These are phyloP conservation scores for Slavum lentiscoides DNA, from an alignment of 2,888 invertebrate species.

Conservation along the genomic window DNA sequence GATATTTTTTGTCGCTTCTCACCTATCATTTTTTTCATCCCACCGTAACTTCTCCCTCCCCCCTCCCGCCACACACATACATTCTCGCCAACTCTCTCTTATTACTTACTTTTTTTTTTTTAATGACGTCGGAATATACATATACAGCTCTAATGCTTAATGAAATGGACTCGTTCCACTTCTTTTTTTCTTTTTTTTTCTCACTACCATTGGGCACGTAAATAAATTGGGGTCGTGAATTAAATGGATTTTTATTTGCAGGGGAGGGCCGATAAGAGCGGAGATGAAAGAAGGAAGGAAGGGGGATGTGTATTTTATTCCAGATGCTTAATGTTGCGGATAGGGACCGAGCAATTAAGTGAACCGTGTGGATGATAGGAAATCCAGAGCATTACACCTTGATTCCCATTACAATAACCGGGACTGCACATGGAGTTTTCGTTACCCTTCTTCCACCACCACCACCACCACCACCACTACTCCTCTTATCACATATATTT, in stretches of 20 bases:
- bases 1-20: constrained; percentile 29
- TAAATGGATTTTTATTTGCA: constrained; percentile 50
- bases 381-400: constrained; percentile 41
- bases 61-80: background rate
- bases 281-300: background rate
- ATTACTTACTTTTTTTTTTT: constrained; percentile 11
- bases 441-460: background rate
- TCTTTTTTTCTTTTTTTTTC: constrained; percentile 22
- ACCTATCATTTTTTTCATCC: constrained; percentile 14
- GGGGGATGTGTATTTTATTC: constrained; percentile 46
- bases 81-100: background rate
- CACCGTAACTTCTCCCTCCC: background rate
- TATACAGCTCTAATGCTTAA: constrained; percentile 16
- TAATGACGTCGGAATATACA: constrained; percentile 28
- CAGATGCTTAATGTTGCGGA: constrained; percentile 51
- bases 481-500: constrained; percentile 29
- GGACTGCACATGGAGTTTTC: constrained; percentile 31
- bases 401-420: constrained; percentile 42
- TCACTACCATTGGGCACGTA: constrained; percentile 3
- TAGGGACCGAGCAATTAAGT: constrained; percentile 48
- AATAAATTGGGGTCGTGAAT: constrained; percentile 48
- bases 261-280: constrained; percentile 19
- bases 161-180: constrained; percentile 19
- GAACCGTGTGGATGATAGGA: constrained; percentile 44
- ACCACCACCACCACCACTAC: background rate